Evolutionary conservation across 2,113 vertebrate species (phyloP).

Genomic region (Cryptomyrus ogoouensis): DNA sequence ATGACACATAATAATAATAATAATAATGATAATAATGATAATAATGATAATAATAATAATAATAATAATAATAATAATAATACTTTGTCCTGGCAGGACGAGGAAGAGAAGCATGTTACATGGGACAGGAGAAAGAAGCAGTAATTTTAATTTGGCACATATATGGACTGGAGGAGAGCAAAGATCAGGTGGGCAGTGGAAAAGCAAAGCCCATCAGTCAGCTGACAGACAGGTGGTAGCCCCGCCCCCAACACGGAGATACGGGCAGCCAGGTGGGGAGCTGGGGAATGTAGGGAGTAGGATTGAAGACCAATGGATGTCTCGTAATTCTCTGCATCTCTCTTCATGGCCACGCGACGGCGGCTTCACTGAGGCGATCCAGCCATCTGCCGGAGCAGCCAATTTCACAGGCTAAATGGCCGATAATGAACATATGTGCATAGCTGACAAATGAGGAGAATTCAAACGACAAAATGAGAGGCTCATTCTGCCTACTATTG

Average conservation of each 20-base stretch:
- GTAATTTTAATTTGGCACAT: neutral
- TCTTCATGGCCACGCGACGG: neutral
- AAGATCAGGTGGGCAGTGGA: neutral
- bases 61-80: neutral
- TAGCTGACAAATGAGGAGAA: constrained; percentile 35
- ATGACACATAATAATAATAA: neutral
- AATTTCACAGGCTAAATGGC: constrained; percentile 46
- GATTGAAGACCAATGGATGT: neutral
- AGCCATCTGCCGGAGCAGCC: constrained; percentile 38
- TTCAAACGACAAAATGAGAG: constrained; percentile 26
- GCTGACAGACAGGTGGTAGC: neutral
- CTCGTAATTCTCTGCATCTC: neutral
- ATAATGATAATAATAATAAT: neutral
- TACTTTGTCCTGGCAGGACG: neutral
- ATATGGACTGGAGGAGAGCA: neutral
- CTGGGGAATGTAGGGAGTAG: neutral
- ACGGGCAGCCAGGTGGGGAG: neutral
- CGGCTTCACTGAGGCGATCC: constrained; percentile 31
- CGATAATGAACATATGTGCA: constrained; percentile 36
- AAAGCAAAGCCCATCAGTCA: neutral
- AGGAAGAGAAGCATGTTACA: neutral
- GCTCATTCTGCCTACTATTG: constrained; percentile 25
- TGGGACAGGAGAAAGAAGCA: neutral
- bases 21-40: neutral
- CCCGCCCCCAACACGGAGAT: neutral